Base-by-base conservation (phyloP, 2,113 vertebrate genomes). In the Caranx melampygus region DNA sequence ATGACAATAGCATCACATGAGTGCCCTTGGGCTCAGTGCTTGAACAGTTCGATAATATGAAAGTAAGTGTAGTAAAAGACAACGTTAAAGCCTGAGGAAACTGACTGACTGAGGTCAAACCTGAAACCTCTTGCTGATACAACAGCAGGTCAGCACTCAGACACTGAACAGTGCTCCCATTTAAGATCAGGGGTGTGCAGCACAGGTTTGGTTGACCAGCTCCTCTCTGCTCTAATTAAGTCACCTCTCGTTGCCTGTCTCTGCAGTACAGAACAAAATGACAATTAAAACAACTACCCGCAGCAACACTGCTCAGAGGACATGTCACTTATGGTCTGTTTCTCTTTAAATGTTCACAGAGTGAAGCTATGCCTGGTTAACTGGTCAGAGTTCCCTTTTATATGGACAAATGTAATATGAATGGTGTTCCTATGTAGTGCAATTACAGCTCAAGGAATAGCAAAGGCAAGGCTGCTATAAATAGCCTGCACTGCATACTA, bases 401-500 rank as follows among this genome's bases (percentile, higher is more conserved):
- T 15, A 26, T 49, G 71, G 44, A 74, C 18, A 67, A 65, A 57
- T 58, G 35, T 68, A 80, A 79, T 79, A 54, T 72, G 74, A 62
- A 85, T 60, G 49, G 81, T 71, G 85, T 76, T 73, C 75, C 67
- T 35, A 65, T 72, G 16, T n/a, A 16, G 14, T 49, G 6, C 65
- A 61, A 44, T 70, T 15, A 34, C 58, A 61, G 72, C 70, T 68
- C 64, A 61, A 82, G 60, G 47, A 83, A 85, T 0, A 71, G 62
- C 72, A 89, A 85, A 91, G 69, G 72, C 69, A 59, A 68, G 60
- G 72, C 64, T 16, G 33, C 91, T 92, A 92, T 89, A 88, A 92
- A 92, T 92, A 94, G 89, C 72, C 69, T 63, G 68, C 75, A 78
- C 83, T 75, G 84, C 82, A 63, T 63, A 60, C 74, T 74, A 77